A percentile compares a stretch with the other conserved stretches of the same genome.
Evolutionary conservation across 2,888 invertebrate genomes (phyloP).

Genomic region (Trachelus stipa): DNA sequence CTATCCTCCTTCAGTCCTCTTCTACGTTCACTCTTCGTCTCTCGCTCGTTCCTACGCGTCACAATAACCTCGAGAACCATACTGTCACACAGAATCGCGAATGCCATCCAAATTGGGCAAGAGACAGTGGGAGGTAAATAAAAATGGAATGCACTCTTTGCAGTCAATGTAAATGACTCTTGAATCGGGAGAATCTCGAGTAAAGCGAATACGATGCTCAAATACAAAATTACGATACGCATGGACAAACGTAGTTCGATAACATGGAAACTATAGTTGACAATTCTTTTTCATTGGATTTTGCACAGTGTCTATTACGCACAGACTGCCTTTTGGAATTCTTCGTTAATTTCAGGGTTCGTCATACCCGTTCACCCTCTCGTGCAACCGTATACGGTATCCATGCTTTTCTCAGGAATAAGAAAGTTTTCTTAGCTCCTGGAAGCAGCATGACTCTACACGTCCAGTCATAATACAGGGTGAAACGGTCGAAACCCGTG

Average conservation of each 20-base stretch:
- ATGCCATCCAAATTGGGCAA: neutral
- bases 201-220: neutral
- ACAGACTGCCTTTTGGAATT: neutral
- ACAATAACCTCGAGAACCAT: neutral
- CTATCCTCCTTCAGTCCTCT: no score
- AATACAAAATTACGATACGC: neutral
- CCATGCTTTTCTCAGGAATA: neutral
- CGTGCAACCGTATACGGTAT: neutral
- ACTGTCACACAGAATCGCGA: neutral
- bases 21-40: neutral
- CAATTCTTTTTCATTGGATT: neutral
- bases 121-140: neutral
- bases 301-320: neutral
- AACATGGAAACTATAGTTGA: neutral
- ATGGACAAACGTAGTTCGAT: neutral
- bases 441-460: neutral
- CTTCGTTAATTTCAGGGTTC: neutral
- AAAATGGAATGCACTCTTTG: neutral
- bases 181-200: neutral
- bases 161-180: neutral
- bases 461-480: slow-evolving; percentile 10
- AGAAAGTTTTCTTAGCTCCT: neutral
- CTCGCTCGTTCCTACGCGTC: neutral
- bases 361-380: neutral
- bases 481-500: slow-evolving; percentile 2